Conservation (phyloP, 2,888 invertebrate genomes). For the Heteromyza rotundicornis region DNA sequence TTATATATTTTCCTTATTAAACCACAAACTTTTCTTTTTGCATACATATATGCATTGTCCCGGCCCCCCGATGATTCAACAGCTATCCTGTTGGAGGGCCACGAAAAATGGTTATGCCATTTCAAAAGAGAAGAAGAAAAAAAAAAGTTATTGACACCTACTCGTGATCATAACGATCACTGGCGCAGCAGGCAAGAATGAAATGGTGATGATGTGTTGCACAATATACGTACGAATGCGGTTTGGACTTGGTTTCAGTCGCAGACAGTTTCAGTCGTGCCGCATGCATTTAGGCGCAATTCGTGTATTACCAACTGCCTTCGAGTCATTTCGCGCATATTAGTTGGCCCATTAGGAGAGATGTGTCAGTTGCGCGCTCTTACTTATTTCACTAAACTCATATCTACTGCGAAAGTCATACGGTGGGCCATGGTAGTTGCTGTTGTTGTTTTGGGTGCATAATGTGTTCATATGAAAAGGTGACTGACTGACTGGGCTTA, state of each 20-base stretch:
- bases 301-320: constrained; percentile 20
- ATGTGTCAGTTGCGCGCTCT: neutral
- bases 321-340: constrained; percentile 7
- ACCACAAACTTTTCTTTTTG: neutral
- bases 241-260: neutral
- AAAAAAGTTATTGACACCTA: constrained; percentile 9
- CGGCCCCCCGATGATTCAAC: too few species aligned
- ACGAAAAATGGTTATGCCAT: neutral
- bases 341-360: constrained; percentile 5
- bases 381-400: neutral
- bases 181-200: too few species aligned
- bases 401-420: neutral
- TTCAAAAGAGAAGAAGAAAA: too few species aligned
- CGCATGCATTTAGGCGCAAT: constrained; percentile 17
- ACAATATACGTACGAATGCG: neutral
- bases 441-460: too few species aligned
- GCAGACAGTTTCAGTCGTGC: constrained; percentile 15
- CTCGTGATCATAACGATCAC: constrained; percentile 13
- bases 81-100: neutral
- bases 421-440: neutral
- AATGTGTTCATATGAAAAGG: neutral
- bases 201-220: too few species aligned
- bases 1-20: neutral
- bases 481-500: neutral
- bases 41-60: neutral